Base-by-base conservation (phyloP, 2,888 invertebrate genomes). In the Synanthedon myopaeformis region DNA sequence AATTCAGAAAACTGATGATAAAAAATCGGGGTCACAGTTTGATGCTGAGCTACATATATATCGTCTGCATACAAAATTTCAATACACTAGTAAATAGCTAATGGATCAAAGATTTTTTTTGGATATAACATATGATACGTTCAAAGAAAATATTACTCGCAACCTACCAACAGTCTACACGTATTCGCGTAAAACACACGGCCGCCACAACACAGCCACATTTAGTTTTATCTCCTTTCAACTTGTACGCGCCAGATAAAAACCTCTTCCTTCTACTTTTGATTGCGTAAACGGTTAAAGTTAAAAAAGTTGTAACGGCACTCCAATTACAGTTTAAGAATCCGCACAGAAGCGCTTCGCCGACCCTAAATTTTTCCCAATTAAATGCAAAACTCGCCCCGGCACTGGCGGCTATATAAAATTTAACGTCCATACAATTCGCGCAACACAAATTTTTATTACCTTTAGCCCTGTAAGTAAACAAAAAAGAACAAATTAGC, bases 391-490 rank as follows among this genome's bases (percentile, higher is more conserved):
- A 86, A 82, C 80, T 82, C 74, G 78, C 66, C 71, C 76, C 72
- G 64, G 72, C 76, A 76, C 73, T 74, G 75, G 70, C 72, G 79
- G 79, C 78, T 80, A 81, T 85, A 85, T 83, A 86, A 85, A 86
- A 85, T 85, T 86, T 84, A 78, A 82, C 83, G 83, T 85, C 82
- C 81, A 81, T 80, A 84, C 83, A 86, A 85, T 86, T 85, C 85
- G 84, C 84, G 86, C 82, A 79, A 85, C 86, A 85, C 86, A 84
- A 86, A 83, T 85, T 86, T 86, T 87, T 84, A 87, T 83, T 85
- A 79, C 82, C 73, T 76, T 17, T 73, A 74, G 75, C 79, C 78
- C 79, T 76, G 80, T 82, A 80, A 78, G 72, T 72, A 73, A 80
- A 82, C 81, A 86, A 86, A 85, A 84, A 83, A 80, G 82, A 81